Percentiles rank a stretch among this genome's conserved stretches.
These are phyloP conservation scores for Xylophagus ater DNA, from an alignment of 2,888 invertebrate species.

Conservation along the genomic window DNA sequence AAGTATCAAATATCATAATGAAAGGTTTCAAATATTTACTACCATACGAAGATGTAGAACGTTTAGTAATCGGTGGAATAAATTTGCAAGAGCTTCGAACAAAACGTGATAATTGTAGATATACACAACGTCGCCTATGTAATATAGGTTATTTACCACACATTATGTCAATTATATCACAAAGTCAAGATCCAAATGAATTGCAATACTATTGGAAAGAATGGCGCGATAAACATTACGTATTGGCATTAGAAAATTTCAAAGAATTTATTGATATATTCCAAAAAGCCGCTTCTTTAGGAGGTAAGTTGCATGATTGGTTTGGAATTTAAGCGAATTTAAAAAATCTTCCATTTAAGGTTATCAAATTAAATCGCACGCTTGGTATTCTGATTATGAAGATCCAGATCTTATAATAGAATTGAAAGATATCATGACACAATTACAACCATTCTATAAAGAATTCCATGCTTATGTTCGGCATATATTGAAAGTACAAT, in stretches of 20 bases:
- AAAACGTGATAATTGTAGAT: conserved; percentile 54
- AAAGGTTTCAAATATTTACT: too few relatives aligned
- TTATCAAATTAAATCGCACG: neutral
- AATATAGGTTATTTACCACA: conserved; percentile 53
- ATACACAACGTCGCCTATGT: conserved; percentile 46
- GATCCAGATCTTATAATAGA: conserved; percentile 58
- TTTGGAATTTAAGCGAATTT: neutral
- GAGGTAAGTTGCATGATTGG: conserved; percentile 40
- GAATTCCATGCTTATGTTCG: conserved; percentile 75
- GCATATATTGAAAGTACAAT: conserved; percentile 52
- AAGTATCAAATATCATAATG: too few relatives aligned
- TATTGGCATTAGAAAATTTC: conserved; percentile 48
- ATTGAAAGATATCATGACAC: conserved; percentile 56
- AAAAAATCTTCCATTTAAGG: neutral
- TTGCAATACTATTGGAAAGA: conserved; percentile 64
- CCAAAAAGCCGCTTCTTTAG: conserved; percentile 59
- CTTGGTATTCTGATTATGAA: conserved; percentile 47
- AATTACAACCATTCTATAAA: conserved; percentile 68
- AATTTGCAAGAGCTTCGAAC: neutral
- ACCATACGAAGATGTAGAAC: too few relatives aligned
- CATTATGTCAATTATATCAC: conserved; percentile 42
- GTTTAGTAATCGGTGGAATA: too few relatives aligned
- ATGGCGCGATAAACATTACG: conserved; percentile 63
- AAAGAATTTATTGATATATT: conserved; percentile 53
- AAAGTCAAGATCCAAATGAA: conserved; percentile 58